Percentiles rank a stretch among this genome's conserved stretches.
These are phyloP conservation scores for Caenorhabditis sp. DNA, from an alignment of 2,888 invertebrate genomes.

Conservation along the genomic window DNA sequence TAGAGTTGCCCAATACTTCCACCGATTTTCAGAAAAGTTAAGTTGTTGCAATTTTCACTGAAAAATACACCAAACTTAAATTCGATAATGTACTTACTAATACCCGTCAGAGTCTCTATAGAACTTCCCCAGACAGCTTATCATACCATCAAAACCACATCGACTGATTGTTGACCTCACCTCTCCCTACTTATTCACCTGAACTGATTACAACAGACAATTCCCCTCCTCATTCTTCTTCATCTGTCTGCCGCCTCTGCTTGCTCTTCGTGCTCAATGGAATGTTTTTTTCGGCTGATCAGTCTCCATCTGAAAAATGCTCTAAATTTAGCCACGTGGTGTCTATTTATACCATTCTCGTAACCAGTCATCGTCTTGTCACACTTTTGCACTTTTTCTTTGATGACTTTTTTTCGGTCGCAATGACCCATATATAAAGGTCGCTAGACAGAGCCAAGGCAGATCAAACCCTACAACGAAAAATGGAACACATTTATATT, in stretches of 20 bases:
- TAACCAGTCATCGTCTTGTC: neutral
- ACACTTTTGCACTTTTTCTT: constrained; percentile 1
- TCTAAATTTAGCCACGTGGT: constrained; percentile 20
- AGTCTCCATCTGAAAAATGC: neutral
- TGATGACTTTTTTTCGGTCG: neutral
- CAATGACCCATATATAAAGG: constrained; percentile 8
- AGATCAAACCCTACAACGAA: neutral
- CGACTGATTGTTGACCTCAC: no score
- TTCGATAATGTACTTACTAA: no score
- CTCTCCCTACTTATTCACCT: no score
- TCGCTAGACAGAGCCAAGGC: neutral
- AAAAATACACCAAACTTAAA: no score
- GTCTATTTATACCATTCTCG: neutral
- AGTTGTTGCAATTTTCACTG: no score
- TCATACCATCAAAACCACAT: no score
- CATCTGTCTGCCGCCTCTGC: neutral
- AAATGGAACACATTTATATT: neutral
- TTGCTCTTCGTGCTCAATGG: constrained; percentile 24
- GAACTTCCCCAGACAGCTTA: no score
- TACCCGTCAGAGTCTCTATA: no score
- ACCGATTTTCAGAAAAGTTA: no score
- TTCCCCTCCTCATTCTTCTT: no score
- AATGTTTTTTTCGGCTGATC: constrained; percentile 23
- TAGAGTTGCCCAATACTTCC: no score
- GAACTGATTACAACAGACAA: no score